These are phyloP conservation scores for Acromyrmex heyeri DNA, from an alignment of 1,140 invertebrate species.

Conservation along the genomic window DNA sequence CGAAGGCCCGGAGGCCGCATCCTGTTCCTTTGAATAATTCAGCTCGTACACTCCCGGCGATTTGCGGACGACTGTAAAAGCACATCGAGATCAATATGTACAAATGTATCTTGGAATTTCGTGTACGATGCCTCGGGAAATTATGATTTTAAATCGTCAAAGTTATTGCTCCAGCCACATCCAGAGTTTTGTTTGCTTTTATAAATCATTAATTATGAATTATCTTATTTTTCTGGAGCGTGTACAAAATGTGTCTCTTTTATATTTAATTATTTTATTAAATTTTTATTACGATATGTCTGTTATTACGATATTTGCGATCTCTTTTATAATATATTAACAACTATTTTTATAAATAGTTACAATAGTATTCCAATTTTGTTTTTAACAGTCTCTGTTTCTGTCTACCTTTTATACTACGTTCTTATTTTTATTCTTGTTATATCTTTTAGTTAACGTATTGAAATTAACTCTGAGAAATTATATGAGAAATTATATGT, in stretches of 20 bases:
- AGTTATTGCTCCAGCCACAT: background rate
- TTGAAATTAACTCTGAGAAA: slow-evolving; percentile 14
- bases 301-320: background rate
- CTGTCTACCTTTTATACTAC: background rate
- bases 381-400: background rate
- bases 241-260: background rate
- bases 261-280: slow-evolving; percentile 1
- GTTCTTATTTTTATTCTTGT: slow-evolving; percentile 12
- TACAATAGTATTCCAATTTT: background rate
- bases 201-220: background rate
- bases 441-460: background rate
- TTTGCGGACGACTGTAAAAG: slow-evolving; percentile 66
- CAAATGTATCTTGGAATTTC: slow-evolving; percentile 43
- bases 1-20: slow-evolving; percentile 40
- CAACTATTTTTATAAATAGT: background rate
- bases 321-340: background rate
- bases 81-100: slow-evolving; percentile 61
- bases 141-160: slow-evolving; percentile 33
- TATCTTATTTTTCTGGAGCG: background rate
- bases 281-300: background rate
- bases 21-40: slow-evolving; percentile 74
- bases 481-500: slow-evolving; percentile 8
- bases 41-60: slow-evolving; percentile 66
- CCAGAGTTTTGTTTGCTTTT: background rate
- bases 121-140: background rate